phyloP scores from a whole-genome alignment of 2,113 vertebrate genomes.

The Hylia prasina region DNA sequence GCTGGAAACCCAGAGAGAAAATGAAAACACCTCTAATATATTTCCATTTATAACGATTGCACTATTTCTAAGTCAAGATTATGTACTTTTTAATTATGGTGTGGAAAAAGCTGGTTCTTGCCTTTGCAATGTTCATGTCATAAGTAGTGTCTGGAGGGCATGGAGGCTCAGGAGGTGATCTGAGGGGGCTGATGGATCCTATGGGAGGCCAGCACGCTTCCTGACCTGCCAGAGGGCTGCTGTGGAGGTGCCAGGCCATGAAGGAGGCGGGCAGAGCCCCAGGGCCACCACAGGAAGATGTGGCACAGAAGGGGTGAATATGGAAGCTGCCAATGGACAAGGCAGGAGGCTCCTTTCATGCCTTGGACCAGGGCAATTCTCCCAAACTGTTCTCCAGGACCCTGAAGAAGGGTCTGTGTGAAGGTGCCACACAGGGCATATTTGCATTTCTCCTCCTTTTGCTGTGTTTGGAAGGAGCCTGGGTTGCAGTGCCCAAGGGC shows the following conservation, averaged over 20 bases:
- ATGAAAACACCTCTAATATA: background rate
- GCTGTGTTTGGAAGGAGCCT: background rate
- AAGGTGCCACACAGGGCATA: background rate
- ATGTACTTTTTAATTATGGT: background rate
- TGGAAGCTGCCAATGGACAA: background rate
- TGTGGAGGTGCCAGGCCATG: background rate
- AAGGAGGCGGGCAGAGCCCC: background rate
- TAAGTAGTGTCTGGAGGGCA: rapidly evolving
- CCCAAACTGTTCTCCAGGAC: background rate
- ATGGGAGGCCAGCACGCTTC: background rate
- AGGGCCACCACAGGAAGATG: background rate
- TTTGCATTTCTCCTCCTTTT: background rate
- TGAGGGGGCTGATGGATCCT: background rate
- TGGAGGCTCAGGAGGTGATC: background rate
- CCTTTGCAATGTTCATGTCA: background rate
- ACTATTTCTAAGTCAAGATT: background rate
- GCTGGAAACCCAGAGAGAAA: background rate
- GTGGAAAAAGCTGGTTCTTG: background rate
- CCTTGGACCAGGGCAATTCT: background rate
- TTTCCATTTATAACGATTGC: background rate
- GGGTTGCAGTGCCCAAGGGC: background rate
- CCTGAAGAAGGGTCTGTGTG: background rate
- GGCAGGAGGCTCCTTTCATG: background rate
- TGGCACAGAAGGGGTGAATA: background rate
- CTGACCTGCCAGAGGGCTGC: rapidly evolving